These are phyloP conservation scores for Elanus axillaris DNA, from an alignment of 2,113 vertebrate species.

Conservation along the genomic window DNA sequence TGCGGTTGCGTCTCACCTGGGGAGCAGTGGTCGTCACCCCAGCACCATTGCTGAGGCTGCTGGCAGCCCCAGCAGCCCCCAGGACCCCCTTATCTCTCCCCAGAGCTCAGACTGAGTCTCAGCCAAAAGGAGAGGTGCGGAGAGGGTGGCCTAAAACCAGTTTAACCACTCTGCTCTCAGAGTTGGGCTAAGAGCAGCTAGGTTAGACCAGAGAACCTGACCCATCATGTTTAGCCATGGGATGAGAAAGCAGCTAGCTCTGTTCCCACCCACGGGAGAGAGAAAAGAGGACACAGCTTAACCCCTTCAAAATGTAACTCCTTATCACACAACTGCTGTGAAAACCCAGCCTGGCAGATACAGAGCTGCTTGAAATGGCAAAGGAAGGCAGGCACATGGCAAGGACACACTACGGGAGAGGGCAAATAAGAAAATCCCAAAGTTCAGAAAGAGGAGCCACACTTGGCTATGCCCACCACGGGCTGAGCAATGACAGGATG, in stretches of 20 bases:
- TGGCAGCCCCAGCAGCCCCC: neutral
- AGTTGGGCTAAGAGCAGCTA: neutral
- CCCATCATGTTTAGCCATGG: neutral
- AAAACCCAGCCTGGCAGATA: neutral
- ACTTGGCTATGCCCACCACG: neutral
- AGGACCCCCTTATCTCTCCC: neutral
- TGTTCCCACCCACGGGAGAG: accelerated
- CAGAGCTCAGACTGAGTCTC: neutral
- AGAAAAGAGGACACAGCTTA: neutral
- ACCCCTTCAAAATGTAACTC: neutral
- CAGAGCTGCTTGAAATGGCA: neutral
- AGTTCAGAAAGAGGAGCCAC: neutral
- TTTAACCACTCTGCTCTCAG: neutral
- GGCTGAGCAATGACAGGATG: neutral
- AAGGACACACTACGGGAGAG: accelerated
- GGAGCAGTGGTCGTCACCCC: neutral
- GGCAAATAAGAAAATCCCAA: neutral
- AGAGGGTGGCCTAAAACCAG: neutral
- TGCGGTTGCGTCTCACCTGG: accelerated
- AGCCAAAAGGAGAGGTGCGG: neutral
- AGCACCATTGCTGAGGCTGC: neutral
- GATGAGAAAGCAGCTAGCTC: neutral
- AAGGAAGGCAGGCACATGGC: neutral
- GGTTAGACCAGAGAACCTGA: neutral
- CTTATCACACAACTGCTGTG: neutral